Conservation (phyloP, 1,140 invertebrate species). For the Lutraria rhynchaena region DNA sequence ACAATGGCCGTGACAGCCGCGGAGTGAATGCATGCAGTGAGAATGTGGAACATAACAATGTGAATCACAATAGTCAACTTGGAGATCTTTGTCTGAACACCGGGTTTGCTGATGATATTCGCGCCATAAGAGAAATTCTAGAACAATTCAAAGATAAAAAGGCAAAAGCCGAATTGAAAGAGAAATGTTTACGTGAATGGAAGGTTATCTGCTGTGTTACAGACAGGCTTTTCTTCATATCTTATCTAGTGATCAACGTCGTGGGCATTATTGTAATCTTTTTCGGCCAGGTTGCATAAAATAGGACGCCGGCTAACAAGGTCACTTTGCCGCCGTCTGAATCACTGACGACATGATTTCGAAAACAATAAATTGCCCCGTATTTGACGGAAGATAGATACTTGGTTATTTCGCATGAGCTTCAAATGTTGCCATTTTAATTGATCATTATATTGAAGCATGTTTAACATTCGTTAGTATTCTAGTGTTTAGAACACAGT, state of each 20-base stretch:
- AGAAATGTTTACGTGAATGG: constrained; percentile 78
- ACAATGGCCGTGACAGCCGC: constrained; percentile 66
- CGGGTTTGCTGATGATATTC: constrained; percentile 69
- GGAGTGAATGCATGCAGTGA: constrained; percentile 22
- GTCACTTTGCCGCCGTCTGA: no score
- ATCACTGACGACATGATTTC: no score
- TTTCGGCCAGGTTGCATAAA: constrained; percentile 61
- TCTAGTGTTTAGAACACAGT: no score
- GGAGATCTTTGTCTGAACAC: constrained; percentile 31
- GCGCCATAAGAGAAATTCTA: constrained; percentile 70
- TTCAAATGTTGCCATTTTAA: no score
- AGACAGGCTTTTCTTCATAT: constrained; percentile 81
- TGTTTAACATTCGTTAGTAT: no score
- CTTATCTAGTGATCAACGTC: constrained; percentile 79
- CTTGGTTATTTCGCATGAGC: no score
- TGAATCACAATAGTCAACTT: constrained; percentile 21
- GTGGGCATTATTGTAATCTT: constrained; percentile 78
- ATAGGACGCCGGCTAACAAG: no score
- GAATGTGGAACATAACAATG: constrained; percentile 45
- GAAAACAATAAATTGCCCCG: no score
- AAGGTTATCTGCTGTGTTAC: constrained; percentile 79
- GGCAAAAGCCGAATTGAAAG: constrained; percentile 65
- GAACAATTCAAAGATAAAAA: constrained; percentile 66
- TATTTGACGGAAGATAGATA: no score
- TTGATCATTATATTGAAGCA: no score